Conservation (phyloP, 1,140 invertebrate species). For the Phenacoccus solenopsis region DNA sequence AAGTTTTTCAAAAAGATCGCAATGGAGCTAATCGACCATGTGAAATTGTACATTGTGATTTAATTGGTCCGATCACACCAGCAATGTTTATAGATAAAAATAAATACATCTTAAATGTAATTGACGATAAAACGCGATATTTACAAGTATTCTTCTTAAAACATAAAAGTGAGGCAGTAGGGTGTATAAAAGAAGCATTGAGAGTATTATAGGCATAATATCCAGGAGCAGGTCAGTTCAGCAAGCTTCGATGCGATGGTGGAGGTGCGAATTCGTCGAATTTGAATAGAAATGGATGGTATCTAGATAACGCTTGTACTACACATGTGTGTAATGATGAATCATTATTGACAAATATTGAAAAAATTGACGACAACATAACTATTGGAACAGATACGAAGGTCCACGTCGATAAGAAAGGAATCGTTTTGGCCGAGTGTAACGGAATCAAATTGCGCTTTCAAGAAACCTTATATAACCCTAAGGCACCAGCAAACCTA, state of each 20-base stretch:
- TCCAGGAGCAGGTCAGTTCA: neutral
- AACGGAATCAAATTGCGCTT: too few species aligned
- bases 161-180: neutral
- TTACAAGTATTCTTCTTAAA: neutral
- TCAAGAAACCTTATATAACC: too few species aligned
- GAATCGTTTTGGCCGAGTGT: too few species aligned
- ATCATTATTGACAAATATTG: too few species aligned
- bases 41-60: neutral
- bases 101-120: neutral
- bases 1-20: neutral
- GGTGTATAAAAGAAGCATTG: neutral
- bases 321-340: too few species aligned
- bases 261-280: too few species aligned
- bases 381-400: too few species aligned
- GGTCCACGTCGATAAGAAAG: too few species aligned
- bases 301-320: too few species aligned
- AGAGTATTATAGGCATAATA: neutral
- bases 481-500: too few species aligned
- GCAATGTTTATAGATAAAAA: neutral
- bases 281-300: too few species aligned
- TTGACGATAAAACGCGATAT: neutral
- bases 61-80: conserved; percentile 8
- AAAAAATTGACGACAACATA: too few species aligned
- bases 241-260: neutral
- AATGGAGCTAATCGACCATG: neutral